Evolutionary conservation across 2,888 invertebrate species (phyloP).

Genomic region (Tipula unca): DNA sequence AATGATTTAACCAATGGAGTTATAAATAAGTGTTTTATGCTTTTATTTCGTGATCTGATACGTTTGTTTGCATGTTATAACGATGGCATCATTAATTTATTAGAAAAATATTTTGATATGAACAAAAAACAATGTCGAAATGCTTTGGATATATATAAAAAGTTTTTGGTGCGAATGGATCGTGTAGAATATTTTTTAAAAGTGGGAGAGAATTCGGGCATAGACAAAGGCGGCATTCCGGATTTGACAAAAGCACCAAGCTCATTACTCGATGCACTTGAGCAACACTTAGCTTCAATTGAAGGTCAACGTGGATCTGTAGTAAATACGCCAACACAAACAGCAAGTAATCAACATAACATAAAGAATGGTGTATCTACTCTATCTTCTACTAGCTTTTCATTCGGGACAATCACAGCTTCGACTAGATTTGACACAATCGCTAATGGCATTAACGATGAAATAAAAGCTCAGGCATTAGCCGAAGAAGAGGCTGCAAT

Average conservation of each 20-base stretch:
- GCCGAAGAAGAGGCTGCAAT: constrained; percentile 96
- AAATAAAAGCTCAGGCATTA: constrained; percentile 73
- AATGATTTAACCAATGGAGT: constrained; percentile 95
- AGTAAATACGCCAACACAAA: constrained; percentile 60
- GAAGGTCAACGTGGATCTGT: constrained; percentile 88
- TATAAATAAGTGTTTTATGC: constrained; percentile 98
- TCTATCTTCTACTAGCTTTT: constrained; percentile 77
- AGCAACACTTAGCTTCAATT: constrained; percentile 86
- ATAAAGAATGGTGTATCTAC: constrained; percentile 83
- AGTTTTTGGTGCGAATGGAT: constrained; percentile 97
- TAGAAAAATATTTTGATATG: constrained; percentile 99
- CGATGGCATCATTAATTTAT: constrained; percentile 95
- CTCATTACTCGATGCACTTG: constrained; percentile 91
- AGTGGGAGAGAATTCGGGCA: constrained; percentile 85
- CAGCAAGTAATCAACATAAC: constrained; percentile 71
- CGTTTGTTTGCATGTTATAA: constrained; percentile 99
- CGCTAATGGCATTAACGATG: constrained; percentile 76
- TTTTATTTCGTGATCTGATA: constrained; percentile 97
- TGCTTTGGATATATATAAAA: constrained; percentile 96
- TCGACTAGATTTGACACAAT: constrained; percentile 59
- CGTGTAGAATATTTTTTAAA: constrained; percentile 96
- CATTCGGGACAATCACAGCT: constrained; percentile 76
- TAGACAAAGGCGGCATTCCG: constrained; percentile 97
- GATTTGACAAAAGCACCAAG: constrained; percentile 97
- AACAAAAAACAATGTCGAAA: constrained; percentile 98